Conservation (phyloP, 2,113 vertebrate species). For the Balaeniceps rex region DNA sequence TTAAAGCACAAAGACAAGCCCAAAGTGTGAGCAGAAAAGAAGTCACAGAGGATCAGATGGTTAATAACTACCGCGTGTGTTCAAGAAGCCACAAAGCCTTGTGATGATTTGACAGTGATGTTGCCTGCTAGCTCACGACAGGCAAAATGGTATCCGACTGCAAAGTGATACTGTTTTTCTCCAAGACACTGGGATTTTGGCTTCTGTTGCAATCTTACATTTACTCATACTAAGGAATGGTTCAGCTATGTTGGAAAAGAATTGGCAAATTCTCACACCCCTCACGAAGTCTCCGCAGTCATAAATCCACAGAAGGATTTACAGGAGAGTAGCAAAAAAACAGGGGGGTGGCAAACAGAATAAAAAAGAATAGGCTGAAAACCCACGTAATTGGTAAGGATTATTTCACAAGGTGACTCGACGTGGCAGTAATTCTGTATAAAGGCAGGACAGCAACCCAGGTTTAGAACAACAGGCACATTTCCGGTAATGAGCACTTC, state of each 20-base stretch:
- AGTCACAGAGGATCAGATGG: neutral
- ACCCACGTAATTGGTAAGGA: conserved; percentile 6
- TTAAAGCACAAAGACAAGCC: neutral
- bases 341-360: neutral
- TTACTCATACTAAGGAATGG: neutral
- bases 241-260: neutral
- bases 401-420: neutral
- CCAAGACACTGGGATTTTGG: neutral
- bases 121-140: neutral
- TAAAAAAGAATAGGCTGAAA: neutral
- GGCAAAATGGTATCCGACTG: neutral
- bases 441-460: neutral
- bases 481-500: neutral
- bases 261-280: neutral
- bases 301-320: neutral
- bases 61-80: neutral
- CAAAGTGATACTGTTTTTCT: neutral
- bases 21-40: neutral
- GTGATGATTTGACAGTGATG: neutral
- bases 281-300: neutral
- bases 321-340: neutral
- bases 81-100: neutral
- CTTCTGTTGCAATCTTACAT: neutral
- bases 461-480: neutral
- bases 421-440: neutral